phyloP scores from a whole-genome alignment of 2,888 invertebrate species.

The Agelastica alni region DNA sequence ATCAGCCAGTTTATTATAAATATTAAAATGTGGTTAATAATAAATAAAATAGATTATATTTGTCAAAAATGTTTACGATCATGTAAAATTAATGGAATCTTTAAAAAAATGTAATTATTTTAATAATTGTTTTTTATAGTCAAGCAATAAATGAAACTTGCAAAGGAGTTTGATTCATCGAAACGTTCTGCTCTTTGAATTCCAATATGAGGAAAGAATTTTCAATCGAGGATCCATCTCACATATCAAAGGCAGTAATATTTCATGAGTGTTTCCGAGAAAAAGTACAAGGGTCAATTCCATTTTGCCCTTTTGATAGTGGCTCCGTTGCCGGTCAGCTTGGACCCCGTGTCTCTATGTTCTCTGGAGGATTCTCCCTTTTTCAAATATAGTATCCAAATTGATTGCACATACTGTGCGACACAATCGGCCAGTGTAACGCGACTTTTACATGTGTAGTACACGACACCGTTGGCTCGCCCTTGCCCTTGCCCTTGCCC shows the following conservation, averaged over 20 bases:
- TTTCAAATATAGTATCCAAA: constrained; percentile 54
- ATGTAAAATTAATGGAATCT: no score
- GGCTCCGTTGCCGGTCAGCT: constrained; percentile 50
- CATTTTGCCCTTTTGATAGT: constrained; percentile 53
- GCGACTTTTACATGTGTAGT: constrained; percentile 31
- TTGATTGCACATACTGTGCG: constrained; percentile 56
- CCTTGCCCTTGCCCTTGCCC: constrained; percentile 31
- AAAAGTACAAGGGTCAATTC: constrained; percentile 46
- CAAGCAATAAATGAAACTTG: background rate
- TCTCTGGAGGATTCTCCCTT: constrained; percentile 43
- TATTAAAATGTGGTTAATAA: no score
- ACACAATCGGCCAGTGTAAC: constrained; percentile 48
- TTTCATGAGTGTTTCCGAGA: constrained; percentile 51
- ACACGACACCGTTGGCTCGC: constrained; percentile 24
- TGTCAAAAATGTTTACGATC: no score
- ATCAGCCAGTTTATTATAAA: no score
- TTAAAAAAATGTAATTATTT: no score
- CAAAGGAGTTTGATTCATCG: background rate
- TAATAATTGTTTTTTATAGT: background rate
- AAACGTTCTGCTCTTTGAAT: constrained; percentile 2
- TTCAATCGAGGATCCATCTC: constrained; percentile 52
- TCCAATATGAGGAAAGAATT: constrained; percentile 41
- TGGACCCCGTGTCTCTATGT: constrained; percentile 41
- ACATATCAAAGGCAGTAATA: constrained; percentile 58
- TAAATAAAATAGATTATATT: no score